Base-by-base conservation (phyloP, 2,797 vertebrate species). In the Arrhamphus sclerolepis region DNA sequence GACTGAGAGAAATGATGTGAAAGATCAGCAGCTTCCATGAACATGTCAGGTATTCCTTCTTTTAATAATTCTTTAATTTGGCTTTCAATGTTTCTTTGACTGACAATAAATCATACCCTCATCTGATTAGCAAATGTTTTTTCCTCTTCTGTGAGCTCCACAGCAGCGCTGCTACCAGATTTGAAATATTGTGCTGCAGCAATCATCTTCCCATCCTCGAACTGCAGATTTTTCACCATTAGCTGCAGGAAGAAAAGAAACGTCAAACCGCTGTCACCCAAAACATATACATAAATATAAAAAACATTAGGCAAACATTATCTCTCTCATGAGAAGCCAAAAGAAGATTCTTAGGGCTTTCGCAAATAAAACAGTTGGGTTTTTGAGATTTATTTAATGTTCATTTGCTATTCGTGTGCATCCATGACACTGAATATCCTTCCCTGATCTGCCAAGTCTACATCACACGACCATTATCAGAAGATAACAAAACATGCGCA, bases 201-300 rank as follows among this genome's bases (percentile, higher is more conserved):
- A 34, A 95, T 93, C 95, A 95, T 95, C 88, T 93, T 95, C 26
- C 95, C 95, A 41, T 94, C 91, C 57, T 95, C 94, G 81, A 95
- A 92, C 86, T 94, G 93, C 18, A 96, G 86, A 62, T 92, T 95
- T 81, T 94, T 96, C 62, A 96, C 94, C 64, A 94, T 22, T 55
- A 96, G 53, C 95, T 96, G 78, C 40, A 80, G 7, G 77, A 24
- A 50, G 24, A 28, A n/a, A 20, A 13, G 8, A 40, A 40, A 44
- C 16, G 41, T 4, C 4, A 29, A 29, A 29, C 28, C 28, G 8
- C 8, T 9, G 2, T 26, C 24, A 26, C 24, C 24, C 24, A 26
- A 26, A 26, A 26, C 24, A 26, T 26, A 26, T 26, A 26, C 2
- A 26, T 26, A 6, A 3, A 26, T 26, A 26, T 26, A 26, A 3